Evolutionary conservation across 2,888 invertebrate species (phyloP), one percentile per base, ranked within the genome.

Genomic region (Labia minor): DNA sequence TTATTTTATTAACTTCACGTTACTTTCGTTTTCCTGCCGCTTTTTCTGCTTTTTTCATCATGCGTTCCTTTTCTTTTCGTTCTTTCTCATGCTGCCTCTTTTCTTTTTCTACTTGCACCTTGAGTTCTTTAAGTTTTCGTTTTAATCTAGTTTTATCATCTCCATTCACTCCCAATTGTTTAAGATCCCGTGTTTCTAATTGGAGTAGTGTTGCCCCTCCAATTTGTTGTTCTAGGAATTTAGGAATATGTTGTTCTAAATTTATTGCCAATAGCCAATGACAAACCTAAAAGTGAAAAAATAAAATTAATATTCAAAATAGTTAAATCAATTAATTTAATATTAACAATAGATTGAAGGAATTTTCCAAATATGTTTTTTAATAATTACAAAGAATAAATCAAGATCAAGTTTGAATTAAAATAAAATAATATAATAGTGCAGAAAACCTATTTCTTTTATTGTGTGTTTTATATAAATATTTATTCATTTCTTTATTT

Each of bases 161-260:
- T 37, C 86, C 85, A 66, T 83, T 82, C 64, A 92, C 86, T 63
- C 91, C 91, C 63, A 92, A 82, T 71, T 88, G 85, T 81, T 97
- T 98, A 71, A 98, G 86, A 79, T 94, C 95, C 68, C 91, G 87
- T 0, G 95, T 92, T 76, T 95, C 95, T 66, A 98, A 82, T 70
- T 90, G 86, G 63, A 98, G 81, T 67, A 98, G 82, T 66, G 91
- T 87, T 37, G 86, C 83, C 19, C 98, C 98, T 77, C 91, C 92
- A 66, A 98, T 89, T 75, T 90, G 89, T 73, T 92, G 87, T 73
- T 92, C 90, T 66, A 90, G 86, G 77, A 96, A 94, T 73, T 91
- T 90, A 64, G 90, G 85, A 72, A 91, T 88, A 80, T 92, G 90
- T 67, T 91, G 88, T 76, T 95, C 94, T 75, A 96, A 80, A 49